Conservation (phyloP, 2,888 invertebrate genomes). For the Gerris lacustris region DNA sequence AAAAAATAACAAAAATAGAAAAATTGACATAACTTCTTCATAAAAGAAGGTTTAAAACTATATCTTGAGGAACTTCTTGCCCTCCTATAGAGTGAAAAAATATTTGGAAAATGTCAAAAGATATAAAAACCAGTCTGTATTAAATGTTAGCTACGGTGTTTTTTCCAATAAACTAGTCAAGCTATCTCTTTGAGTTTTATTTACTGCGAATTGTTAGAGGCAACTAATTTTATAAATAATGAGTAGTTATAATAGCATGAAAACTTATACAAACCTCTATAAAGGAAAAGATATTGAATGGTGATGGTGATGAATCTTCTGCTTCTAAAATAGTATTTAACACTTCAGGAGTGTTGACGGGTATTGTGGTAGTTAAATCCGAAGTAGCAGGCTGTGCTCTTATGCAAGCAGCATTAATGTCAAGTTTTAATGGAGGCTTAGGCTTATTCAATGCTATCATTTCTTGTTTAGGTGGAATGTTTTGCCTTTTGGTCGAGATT, state of each 20-base stretch:
- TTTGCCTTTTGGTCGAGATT: background rate
- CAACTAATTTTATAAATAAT: no score
- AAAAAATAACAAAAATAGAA: no score
- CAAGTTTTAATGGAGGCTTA: conserved; percentile 20
- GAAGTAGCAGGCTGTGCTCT: background rate
- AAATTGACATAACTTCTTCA: no score
- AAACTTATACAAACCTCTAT: background rate
- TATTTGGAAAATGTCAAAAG: no score
- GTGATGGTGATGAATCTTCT: background rate
- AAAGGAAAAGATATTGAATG: background rate
- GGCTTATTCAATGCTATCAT: conserved; percentile 1
- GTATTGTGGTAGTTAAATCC: conserved; percentile 1
- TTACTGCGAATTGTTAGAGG: no score
- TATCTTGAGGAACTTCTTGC: no score
- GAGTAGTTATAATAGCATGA: background rate
- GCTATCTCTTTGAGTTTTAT: no score
- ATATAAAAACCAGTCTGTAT: no score
- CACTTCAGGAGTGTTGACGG: conserved; percentile 38
- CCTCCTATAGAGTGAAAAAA: no score
- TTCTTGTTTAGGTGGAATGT: background rate
- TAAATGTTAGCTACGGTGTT: no score
- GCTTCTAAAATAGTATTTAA: conserved; percentile 33
- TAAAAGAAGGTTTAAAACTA: no score
- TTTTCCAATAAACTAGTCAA: no score
- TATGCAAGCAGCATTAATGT: conserved; percentile 16